Evolutionary conservation across 2,113 vertebrate species (phyloP).

Genomic region (Calyptomena viridis): DNA sequence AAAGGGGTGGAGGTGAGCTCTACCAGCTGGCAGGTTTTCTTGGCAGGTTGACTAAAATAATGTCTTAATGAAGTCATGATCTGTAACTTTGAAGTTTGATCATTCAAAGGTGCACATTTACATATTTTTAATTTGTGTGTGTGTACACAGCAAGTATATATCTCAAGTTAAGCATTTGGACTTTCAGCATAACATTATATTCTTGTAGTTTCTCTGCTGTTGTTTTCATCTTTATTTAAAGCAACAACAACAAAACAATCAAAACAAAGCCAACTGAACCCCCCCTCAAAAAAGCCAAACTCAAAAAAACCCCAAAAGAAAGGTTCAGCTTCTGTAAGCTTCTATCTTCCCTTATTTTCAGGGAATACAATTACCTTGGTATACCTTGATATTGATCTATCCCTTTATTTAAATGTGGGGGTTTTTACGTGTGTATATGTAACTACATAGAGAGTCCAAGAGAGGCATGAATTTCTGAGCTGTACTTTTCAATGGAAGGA

Average conservation of each 20-base stretch:
- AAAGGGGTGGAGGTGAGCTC: neutral
- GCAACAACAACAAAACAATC: neutral
- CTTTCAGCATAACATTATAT: neutral
- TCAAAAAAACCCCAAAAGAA: neutral
- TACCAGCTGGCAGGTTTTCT: neutral
- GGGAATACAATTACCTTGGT: neutral
- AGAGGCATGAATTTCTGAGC: neutral
- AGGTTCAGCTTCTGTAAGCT: neutral
- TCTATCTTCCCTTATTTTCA: neutral
- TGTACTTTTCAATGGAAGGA: neutral
- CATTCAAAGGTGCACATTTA: neutral
- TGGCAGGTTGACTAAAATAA: neutral
- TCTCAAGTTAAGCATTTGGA: neutral
- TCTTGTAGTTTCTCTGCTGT: neutral
- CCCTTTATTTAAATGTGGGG: fast-evolving
- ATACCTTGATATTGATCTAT: neutral
- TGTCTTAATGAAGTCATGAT: neutral
- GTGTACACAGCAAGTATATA: neutral
- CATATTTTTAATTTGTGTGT: neutral
- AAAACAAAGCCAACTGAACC: neutral
- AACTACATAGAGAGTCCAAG: neutral
- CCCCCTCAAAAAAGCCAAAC: too few species aligned
- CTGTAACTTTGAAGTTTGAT: neutral
- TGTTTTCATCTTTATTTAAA: neutral
- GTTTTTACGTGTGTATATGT: neutral